Conservation (phyloP, 64 coral and sea anemone genomes). For the Dendrophyllia cribrosa region DNA sequence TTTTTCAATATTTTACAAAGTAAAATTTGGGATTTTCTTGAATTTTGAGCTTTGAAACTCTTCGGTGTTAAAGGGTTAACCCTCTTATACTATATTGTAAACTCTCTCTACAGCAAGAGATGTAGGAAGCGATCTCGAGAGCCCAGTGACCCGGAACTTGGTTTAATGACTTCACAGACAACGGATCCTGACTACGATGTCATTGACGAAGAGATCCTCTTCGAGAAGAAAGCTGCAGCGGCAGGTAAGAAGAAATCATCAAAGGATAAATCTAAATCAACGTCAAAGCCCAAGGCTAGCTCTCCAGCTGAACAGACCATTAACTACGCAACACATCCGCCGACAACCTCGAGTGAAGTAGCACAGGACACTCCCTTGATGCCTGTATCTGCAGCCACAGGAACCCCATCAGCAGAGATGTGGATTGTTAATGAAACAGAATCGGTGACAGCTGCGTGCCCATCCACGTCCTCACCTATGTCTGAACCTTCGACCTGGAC, state of each 20-base stretch:
- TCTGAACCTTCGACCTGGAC: background rate
- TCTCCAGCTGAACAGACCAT: background rate
- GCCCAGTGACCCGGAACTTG: background rate
- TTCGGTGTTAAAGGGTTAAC: too few species aligned
- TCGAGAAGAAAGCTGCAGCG: background rate
- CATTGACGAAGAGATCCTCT: background rate
- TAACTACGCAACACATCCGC: background rate
- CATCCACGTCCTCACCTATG: background rate
- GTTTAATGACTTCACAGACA: background rate
- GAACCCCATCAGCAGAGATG: background rate
- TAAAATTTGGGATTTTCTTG: too few species aligned
- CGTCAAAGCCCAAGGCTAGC: background rate
- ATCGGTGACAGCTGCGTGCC: background rate
- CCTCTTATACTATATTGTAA: too few species aligned
- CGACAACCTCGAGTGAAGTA: background rate
- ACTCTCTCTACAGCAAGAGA: background rate
- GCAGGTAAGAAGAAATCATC: background rate
- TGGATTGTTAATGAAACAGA: background rate
- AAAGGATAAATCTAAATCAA: background rate
- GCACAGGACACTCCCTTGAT: background rate
- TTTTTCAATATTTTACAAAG: background rate
- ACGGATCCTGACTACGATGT: background rate
- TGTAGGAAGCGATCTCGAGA: background rate
- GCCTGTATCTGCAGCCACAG: background rate
- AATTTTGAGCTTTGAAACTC: too few species aligned